Evolutionary conservation across 2,888 invertebrate genomes (phyloP).

Genomic region (Pedicia rivosa): DNA sequence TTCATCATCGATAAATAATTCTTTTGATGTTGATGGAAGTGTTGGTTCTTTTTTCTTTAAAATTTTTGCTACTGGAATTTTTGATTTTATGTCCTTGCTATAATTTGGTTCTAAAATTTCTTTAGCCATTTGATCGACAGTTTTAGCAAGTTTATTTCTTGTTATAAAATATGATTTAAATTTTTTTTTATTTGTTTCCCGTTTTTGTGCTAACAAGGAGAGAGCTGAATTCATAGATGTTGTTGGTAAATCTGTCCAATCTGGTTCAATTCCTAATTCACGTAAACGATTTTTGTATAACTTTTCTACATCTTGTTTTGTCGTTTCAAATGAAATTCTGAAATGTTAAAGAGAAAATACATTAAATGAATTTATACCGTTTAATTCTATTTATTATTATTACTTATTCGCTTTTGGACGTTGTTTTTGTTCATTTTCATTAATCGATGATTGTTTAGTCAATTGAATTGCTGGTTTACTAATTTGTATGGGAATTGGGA

Average conservation of each 20-base stretch:
- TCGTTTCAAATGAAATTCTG: neutral
- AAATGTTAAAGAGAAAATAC: neutral
- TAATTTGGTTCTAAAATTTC: conserved; percentile 9
- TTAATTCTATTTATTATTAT: too few relatives aligned
- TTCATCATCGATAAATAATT: neutral
- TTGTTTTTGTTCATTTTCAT: too few relatives aligned
- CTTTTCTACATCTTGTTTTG: neutral
- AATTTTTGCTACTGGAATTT: neutral
- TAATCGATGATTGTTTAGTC: too few relatives aligned
- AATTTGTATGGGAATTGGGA: too few relatives aligned
- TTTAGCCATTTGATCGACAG: conserved; percentile 20
- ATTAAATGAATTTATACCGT: neutral
- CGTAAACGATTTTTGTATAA: conserved; percentile 1
- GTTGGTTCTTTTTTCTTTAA: neutral
- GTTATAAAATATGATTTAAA: conserved; percentile 20
- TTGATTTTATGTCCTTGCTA: conserved; percentile 2
- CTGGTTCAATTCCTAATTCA: conserved; percentile 1
- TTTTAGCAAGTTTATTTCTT: conserved; percentile 21
- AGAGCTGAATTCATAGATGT: neutral
- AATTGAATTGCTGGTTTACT: too few relatives aligned
- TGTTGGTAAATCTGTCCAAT: neutral
- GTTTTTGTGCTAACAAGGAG: conserved; percentile 1
- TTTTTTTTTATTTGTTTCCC: conserved; percentile 12
- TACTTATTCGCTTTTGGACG: too few relatives aligned
- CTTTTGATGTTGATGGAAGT: neutral